phyloP scores from a whole-genome alignment of 2,888 invertebrate genomes.

The Thyatira batis region DNA sequence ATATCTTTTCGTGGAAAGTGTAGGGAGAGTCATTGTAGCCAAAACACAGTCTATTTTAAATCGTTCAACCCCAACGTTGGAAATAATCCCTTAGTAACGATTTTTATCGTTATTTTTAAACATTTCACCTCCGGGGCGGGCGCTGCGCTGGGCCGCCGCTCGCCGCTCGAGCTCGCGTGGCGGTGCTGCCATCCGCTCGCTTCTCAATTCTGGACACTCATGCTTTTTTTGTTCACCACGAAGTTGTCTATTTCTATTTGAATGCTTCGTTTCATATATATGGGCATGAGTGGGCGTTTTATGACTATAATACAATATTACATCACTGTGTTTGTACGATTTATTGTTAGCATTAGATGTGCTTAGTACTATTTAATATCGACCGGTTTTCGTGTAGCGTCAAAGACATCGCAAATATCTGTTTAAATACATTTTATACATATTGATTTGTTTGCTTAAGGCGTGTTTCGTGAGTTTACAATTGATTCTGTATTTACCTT shows the following conservation, averaged over 20 bases:
- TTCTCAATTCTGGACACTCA: conserved; percentile 14
- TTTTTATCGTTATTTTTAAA: conserved; percentile 65
- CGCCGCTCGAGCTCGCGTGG: conserved; percentile 20
- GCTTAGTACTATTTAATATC: neutral
- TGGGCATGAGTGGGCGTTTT: neutral
- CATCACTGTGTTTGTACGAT: neutral
- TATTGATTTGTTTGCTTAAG: neutral
- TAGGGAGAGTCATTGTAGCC: neutral
- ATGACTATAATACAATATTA: neutral
- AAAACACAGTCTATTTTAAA: conserved; percentile 45
- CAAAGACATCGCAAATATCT: neutral
- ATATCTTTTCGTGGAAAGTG: neutral
- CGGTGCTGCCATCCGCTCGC: conserved; percentile 17
- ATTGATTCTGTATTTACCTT: neutral
- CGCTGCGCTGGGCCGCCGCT: neutral
- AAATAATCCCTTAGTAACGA: conserved; percentile 63
- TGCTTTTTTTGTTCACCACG: neutral
- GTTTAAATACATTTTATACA: neutral
- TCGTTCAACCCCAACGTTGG: conserved; percentile 44
- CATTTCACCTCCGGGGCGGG: conserved; percentile 15
- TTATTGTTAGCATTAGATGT: neutral
- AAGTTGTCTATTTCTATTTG: neutral
- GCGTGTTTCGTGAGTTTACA: neutral
- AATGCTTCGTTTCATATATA: neutral
- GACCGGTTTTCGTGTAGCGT: neutral